A percentile compares a stretch with the other conserved stretches of the same genome.
These are phyloP conservation scores for Gastrophysa polygoni DNA, from an alignment of 2,888 invertebrate genomes.

Conservation along the genomic window DNA sequence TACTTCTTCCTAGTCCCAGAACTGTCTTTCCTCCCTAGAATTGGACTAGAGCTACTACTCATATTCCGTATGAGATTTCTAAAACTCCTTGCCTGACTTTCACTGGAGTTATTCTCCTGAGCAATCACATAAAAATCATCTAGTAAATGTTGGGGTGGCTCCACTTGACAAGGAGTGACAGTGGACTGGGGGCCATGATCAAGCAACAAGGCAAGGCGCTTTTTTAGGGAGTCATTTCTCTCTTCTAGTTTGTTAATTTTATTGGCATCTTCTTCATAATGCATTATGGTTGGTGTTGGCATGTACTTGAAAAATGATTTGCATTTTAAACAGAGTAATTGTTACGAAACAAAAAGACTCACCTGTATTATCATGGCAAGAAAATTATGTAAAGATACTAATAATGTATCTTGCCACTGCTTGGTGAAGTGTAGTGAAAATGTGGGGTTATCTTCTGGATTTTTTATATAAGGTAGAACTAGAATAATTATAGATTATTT, in stretches of 20 bases:
- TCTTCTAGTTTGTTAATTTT: conserved; percentile 82
- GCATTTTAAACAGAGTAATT: conserved; percentile 5
- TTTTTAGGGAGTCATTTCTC: conserved; percentile 76
- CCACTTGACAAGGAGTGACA: conserved; percentile 69
- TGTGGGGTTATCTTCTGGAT: conserved; percentile 87
- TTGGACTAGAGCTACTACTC: conserved; percentile 78
- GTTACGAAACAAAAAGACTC: background rate
- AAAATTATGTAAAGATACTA: conserved; percentile 91
- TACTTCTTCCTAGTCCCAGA: conserved; percentile 58
- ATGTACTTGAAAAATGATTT: conserved; percentile 65
- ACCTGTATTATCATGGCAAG: conserved; percentile 85
- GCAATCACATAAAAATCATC: conserved; percentile 93
- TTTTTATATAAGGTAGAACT: conserved; percentile 91
- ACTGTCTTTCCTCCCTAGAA: conserved; percentile 72
- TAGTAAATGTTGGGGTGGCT: conserved; percentile 79
- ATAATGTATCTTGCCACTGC: conserved; percentile 94
- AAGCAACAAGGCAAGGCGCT: conserved; percentile 62
- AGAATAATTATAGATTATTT: conserved; percentile 47
- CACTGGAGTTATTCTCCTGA: conserved; percentile 67
- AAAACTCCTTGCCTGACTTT: conserved; percentile 76
- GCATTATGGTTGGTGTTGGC: conserved; percentile 84
- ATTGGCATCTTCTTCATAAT: conserved; percentile 84
- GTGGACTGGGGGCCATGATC: conserved; percentile 55
- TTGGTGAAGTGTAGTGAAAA: conserved; percentile 90
- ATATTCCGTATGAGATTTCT: conserved; percentile 82